Percentiles rank a stretch among this genome's conserved stretches.
Evolutionary conservation across 1,140 invertebrate species (phyloP).

Genomic region (Magallana angulata): DNA sequence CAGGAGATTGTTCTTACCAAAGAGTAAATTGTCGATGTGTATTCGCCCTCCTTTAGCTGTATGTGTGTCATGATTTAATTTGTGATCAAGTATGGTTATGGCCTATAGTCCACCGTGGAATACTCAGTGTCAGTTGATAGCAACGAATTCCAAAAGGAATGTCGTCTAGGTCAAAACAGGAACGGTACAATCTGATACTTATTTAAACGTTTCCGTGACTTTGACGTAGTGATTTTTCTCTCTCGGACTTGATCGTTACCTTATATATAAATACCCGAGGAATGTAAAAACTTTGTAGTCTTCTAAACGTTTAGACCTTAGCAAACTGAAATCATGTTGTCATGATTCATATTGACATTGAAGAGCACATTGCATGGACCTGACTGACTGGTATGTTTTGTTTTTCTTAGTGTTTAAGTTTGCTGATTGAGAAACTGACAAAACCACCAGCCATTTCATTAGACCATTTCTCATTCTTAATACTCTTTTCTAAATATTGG

Average conservation of each 20-base stretch:
- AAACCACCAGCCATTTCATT: no score
- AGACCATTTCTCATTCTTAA: no score
- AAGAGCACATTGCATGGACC: not conserved
- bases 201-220: not conserved
- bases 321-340: not conserved
- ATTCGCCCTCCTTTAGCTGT: constrained; percentile 79
- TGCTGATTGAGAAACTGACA: no score
- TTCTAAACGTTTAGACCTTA: not conserved
- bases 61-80: constrained; percentile 71
- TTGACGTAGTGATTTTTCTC: no score
- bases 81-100: not conserved
- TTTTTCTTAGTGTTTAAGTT: no score
- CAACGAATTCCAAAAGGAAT: constrained; percentile 2
- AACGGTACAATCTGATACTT: not conserved
- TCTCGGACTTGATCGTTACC: not conserved
- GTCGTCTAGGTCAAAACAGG: not conserved
- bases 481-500: no score
- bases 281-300: not conserved
- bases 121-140: constrained; percentile 26
- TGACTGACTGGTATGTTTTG: no score
- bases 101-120: not conserved
- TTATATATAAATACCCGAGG: not conserved
- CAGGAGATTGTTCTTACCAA: constrained; percentile 67
- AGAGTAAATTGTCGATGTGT: constrained; percentile 77
- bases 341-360: not conserved